Percentiles rank a stretch among this genome's conserved stretches.
Conservation (phyloP, 1,140 invertebrate species). For the Rhopalosiphum padi region DNA sequence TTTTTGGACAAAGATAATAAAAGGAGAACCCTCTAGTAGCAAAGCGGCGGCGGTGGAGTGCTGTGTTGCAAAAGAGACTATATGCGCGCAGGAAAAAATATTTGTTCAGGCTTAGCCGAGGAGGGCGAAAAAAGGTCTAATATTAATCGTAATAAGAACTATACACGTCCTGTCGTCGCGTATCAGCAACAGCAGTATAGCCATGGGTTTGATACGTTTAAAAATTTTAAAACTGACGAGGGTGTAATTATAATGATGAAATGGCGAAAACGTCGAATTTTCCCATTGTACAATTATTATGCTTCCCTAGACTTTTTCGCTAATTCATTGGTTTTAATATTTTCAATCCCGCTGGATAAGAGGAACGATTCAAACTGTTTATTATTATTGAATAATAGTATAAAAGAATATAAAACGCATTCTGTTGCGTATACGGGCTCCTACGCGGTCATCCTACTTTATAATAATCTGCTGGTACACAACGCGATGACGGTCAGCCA, state of each 20-base stretch:
- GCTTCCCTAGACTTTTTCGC: slow-evolving; percentile 12
- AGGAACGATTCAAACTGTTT: not conserved
- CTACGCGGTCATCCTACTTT: not conserved
- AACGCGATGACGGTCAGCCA: not conserved
- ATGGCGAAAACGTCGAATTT: not conserved
- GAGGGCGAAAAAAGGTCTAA: not conserved
- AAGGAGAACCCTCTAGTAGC: slow-evolving; percentile 37
- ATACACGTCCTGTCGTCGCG: not conserved
- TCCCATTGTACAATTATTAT: not conserved
- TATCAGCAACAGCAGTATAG: not conserved
- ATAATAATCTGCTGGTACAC: not conserved
- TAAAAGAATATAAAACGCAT: not conserved
- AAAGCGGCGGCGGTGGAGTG: not conserved
- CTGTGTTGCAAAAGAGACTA: not conserved
- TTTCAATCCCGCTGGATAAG: not conserved
- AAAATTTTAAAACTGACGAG: not conserved
- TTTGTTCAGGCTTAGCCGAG: slow-evolving; percentile 43
- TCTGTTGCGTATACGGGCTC: not conserved
- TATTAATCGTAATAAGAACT: slow-evolving; percentile 32
- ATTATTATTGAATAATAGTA: not conserved
- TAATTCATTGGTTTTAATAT: slow-evolving; percentile 45
- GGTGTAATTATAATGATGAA: not conserved
- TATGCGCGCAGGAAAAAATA: slow-evolving; percentile 24
- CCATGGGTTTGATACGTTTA: no score
- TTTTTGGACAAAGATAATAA: slow-evolving; percentile 52